A percentile compares a stretch with the other conserved stretches of the same genome.
These are phyloP conservation scores for Parnassius apollo DNA, from an alignment of 2,888 invertebrate genomes.

Conservation along the genomic window DNA sequence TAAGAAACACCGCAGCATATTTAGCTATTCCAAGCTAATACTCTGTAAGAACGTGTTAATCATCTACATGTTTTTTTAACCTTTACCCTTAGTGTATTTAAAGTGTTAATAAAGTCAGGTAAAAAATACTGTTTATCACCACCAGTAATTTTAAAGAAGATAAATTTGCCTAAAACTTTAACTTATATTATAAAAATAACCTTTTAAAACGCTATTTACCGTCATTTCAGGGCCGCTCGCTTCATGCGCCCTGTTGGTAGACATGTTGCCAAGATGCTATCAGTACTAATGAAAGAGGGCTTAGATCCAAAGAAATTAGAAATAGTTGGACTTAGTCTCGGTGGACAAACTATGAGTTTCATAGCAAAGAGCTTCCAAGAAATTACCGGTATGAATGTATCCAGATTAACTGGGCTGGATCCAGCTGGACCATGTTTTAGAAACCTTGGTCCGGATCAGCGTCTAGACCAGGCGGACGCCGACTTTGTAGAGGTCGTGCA, in stretches of 20 bases:
- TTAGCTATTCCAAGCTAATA: too few relatives aligned
- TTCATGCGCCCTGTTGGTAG: slow-evolving; percentile 51
- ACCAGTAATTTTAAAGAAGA: too few relatives aligned
- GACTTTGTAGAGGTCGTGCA: slow-evolving; percentile 57
- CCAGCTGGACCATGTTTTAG: slow-evolving; percentile 67
- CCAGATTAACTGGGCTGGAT: slow-evolving; percentile 54
- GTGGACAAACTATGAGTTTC: slow-evolving; percentile 59
- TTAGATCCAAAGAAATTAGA: slow-evolving; percentile 55
- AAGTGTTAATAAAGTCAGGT: too few relatives aligned
- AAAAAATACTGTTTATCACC: slow-evolving; percentile 10
- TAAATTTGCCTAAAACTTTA: too few relatives aligned
- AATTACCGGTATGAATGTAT: slow-evolving; percentile 51
- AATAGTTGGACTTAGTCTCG: slow-evolving; percentile 58
- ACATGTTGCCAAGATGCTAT: slow-evolving; percentile 56
- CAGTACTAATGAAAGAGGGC: slow-evolving; percentile 46
- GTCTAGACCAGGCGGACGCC: slow-evolving; percentile 57
- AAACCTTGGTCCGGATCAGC: slow-evolving; percentile 49
- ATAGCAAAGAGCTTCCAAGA: slow-evolving; percentile 54
- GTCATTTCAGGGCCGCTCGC: slow-evolving; percentile 53
- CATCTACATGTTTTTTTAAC: too few relatives aligned
- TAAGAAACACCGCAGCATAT: too few relatives aligned
- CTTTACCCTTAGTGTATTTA: too few relatives aligned
- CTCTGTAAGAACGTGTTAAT: too few relatives aligned
- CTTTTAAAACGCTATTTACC: neutral
- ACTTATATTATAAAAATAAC: too few relatives aligned